Evolutionary conservation across 2,797 vertebrate species (phyloP).

Genomic region (Heteromormyrus szaboi): DNA sequence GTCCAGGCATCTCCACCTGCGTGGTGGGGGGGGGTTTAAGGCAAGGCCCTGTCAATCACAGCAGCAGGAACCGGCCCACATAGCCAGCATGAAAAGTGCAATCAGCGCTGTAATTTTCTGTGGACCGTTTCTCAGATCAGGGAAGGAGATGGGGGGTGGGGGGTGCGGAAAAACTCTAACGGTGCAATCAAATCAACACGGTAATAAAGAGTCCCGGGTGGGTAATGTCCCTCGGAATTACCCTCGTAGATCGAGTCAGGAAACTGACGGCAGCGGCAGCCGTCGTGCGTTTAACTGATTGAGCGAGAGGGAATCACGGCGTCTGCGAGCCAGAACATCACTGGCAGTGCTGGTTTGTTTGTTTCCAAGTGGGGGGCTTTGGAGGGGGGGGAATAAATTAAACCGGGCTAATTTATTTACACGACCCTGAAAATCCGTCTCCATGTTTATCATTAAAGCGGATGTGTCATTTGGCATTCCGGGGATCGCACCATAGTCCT

Average conservation of each 20-base stretch:
- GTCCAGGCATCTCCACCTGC: neutral
- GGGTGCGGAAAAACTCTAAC: neutral
- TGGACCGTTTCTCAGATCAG: neutral
- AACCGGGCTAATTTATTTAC: constrained; percentile 18
- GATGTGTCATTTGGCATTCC: neutral
- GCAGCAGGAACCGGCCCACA: neutral
- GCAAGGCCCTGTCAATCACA: neutral
- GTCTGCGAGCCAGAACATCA: neutral
- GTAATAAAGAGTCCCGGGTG: constrained; percentile 21
- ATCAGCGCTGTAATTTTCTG: neutral
- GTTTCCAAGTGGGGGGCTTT: neutral
- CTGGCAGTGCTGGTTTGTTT: constrained; percentile 13
- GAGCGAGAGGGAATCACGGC: neutral
- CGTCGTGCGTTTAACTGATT: neutral
- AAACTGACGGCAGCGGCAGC: neutral
- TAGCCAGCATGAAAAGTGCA: neutral
- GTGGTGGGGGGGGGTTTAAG: neutral
- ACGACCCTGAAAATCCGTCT: constrained; percentile 6
- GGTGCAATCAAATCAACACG: constrained; percentile 20
- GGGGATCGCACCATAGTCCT: neutral
- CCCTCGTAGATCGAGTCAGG: constrained; percentile 14
- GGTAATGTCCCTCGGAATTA: constrained; percentile 22
- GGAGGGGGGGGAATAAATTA: neutral
- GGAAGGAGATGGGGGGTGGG: neutral
- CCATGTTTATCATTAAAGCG: neutral